Conservation (phyloP, 2,113 vertebrate species). For the Hippocampus zosterae region DNA sequence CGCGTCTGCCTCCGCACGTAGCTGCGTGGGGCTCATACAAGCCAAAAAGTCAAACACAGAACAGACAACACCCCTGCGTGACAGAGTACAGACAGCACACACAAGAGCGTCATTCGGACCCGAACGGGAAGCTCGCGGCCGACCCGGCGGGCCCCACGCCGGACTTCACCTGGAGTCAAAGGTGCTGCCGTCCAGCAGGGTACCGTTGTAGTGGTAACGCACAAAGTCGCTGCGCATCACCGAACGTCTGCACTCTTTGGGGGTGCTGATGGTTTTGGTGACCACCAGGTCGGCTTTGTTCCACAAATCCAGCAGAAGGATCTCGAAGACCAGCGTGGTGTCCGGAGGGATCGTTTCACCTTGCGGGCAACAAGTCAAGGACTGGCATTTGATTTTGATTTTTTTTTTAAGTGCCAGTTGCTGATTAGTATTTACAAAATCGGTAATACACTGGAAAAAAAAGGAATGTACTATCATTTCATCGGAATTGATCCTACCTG, state of each 20-base stretch:
- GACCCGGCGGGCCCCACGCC: too few relatives aligned
- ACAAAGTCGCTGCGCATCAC: conserved; percentile 87
- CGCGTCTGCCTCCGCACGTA: conserved; percentile 82
- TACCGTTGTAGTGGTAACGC: conserved; percentile 94
- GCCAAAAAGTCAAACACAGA: conserved; percentile 60
- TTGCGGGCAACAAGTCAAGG: conserved; percentile 54
- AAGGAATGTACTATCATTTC: too few relatives aligned
- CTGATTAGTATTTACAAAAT: too few relatives aligned
- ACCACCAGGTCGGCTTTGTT: conserved; percentile 86
- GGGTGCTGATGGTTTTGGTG: conserved; percentile 75
- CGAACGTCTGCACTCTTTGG: conserved; percentile 78
- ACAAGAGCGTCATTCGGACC: conserved; percentile 22
- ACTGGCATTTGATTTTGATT: too few relatives aligned
- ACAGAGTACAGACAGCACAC: conserved; percentile 45
- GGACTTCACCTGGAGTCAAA: conserved; percentile 87
- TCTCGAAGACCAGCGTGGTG: conserved; percentile 86
- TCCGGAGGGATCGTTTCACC: conserved; percentile 88
- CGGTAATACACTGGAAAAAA: too few relatives aligned
- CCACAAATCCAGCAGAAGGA: conserved; percentile 90
- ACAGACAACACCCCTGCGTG: conserved; percentile 52
- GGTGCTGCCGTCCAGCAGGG: conserved; percentile 81
- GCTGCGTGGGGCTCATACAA: conserved; percentile 70
- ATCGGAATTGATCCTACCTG: conserved; percentile 70
- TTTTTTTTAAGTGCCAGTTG: too few relatives aligned
- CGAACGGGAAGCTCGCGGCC: not conserved